Conservation (phyloP, 2,113 vertebrate species). For the Myrmophylax atrothorax region DNA sequence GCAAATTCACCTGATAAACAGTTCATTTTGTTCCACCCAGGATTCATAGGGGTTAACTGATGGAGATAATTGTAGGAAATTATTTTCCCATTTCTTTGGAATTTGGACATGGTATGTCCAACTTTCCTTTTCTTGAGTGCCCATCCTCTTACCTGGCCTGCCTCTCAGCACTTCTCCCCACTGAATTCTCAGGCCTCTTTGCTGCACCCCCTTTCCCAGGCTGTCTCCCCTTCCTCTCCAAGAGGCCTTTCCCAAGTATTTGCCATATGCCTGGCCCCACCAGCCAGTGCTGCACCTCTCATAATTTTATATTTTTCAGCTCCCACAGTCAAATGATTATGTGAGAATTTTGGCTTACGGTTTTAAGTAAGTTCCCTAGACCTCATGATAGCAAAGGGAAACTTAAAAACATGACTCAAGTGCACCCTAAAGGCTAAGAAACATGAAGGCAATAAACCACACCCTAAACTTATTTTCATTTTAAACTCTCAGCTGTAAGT, state of each 20-base stretch:
- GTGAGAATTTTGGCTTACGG: constrained; percentile 55
- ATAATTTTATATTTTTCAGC: constrained; percentile 45
- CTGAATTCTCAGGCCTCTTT: neutral
- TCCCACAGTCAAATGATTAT: constrained; percentile 58
- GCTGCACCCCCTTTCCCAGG: neutral
- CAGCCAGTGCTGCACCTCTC: neutral
- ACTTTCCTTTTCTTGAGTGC: neutral
- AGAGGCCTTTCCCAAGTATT: neutral
- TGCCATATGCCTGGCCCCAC: constrained; percentile 8
- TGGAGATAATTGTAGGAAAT: neutral
- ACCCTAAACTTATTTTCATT: constrained; percentile 30
- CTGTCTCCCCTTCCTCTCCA: neutral
- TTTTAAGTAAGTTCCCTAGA: constrained; percentile 58
- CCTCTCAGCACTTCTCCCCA: neutral
- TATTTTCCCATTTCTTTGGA: neutral
- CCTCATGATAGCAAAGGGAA: constrained; percentile 48
- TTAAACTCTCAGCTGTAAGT: neutral
- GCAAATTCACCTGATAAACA: neutral
- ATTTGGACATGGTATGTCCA: neutral
- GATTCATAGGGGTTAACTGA: neutral
- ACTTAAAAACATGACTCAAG: constrained; percentile 45
- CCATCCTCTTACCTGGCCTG: neutral
- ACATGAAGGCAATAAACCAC: constrained; percentile 53
- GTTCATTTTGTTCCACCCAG: neutral
- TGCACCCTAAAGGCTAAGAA: constrained; percentile 57